Conservation (phyloP, 2,797 vertebrate genomes). For the Hozukius guyotensis region DNA sequence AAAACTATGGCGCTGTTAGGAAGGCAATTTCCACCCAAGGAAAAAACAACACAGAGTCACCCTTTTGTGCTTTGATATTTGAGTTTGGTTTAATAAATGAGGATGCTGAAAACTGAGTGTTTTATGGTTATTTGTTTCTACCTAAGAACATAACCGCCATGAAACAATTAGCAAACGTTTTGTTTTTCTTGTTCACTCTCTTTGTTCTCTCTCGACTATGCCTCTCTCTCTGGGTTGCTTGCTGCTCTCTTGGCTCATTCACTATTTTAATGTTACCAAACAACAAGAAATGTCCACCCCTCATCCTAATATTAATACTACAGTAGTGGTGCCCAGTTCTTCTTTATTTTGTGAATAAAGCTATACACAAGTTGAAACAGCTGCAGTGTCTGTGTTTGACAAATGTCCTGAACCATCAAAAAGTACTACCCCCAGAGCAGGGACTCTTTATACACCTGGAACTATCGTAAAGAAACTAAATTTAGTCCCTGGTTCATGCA, state of each 20-base stretch:
- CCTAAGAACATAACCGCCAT: not conserved
- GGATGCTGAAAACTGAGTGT: not conserved
- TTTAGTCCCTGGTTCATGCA: not conserved
- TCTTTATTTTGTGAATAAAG: not conserved
- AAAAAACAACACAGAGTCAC: not conserved
- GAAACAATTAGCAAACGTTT: not conserved
- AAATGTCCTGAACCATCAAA: not conserved
- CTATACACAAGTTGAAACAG: not conserved
- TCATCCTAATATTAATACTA: not conserved
- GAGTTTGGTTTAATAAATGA: not conserved
- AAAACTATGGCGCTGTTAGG: not conserved
- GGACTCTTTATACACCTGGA: not conserved
- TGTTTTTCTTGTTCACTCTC: not conserved
- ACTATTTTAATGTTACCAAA: not conserved
- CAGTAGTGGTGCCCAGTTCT: not conserved
- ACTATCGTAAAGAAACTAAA: not conserved
- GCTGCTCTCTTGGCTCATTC: not conserved
- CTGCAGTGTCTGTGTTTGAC: not conserved
- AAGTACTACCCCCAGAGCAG: not conserved
- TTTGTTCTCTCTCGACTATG: not conserved
- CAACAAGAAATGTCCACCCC: not conserved
- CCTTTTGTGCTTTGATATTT: not conserved
- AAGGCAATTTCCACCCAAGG: not conserved
- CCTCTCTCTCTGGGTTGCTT: not conserved
- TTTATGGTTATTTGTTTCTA: not conserved